These are phyloP conservation scores for Heliocidaris erythrogramma DNA, from an alignment of 35 echinoderm and acorn worm species.

Conservation along the genomic window DNA sequence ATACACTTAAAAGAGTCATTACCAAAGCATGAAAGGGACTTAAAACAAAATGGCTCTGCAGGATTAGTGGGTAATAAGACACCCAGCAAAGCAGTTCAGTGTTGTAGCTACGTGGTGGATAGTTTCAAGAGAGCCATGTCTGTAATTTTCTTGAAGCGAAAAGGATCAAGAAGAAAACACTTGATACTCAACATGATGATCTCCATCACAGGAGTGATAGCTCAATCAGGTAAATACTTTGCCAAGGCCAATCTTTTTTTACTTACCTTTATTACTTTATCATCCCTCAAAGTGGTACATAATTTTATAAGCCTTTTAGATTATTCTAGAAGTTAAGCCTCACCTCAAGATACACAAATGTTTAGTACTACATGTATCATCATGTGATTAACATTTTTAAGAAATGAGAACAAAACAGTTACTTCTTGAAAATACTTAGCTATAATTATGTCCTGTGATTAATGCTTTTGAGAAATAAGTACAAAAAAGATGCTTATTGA, in stretches of 20 bases:
- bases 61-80: neutral
- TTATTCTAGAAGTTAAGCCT: neutral
- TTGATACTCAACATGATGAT: conserved; percentile 59
- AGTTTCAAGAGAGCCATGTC: conserved; percentile 57
- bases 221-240: conserved; percentile 53
- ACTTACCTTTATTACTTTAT: neutral
- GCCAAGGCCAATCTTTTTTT: neutral
- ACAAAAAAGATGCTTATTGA: neutral
- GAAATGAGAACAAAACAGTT: too few species aligned
- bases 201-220: conserved; percentile 56
- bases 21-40: conserved; percentile 14
- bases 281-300: neutral
- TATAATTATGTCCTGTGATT: too few species aligned
- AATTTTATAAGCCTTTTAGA: neutral
- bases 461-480: neutral
- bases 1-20: conserved; percentile 64
- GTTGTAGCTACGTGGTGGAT: conserved; percentile 38
- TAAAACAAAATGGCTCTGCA: conserved; percentile 55
- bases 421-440: too few species aligned
- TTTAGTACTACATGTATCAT: too few species aligned
- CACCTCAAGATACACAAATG: too few species aligned
- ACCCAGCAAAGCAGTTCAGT: conserved; percentile 35
- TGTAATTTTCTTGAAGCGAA: conserved; percentile 66
- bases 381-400: too few species aligned
- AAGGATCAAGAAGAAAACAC: conserved; percentile 66